Conservation (phyloP, 1,140 invertebrate species). For the Meloidogyne hapla region DNA sequence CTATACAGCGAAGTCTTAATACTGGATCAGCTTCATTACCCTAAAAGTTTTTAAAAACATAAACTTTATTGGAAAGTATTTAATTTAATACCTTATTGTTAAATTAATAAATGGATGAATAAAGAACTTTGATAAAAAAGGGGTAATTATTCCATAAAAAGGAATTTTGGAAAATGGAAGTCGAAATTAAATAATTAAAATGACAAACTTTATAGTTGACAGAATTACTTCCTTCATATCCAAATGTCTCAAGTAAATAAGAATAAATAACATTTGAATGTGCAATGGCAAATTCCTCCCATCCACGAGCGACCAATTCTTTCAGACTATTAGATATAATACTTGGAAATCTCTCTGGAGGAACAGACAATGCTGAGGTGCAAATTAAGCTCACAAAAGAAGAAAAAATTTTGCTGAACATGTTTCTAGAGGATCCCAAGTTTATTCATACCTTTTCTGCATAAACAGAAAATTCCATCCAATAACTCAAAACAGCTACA, state of each 20-base stretch:
- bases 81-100: too few relatives aligned
- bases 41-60: too few relatives aligned
- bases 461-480: conserved; percentile 7
- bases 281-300: conserved; percentile 19
- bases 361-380: conserved; percentile 22
- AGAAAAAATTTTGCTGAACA: not conserved
- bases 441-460: not conserved
- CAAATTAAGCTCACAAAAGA: conserved; percentile 10
- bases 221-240: conserved; percentile 1
- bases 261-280: conserved; percentile 22
- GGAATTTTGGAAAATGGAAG: not conserved
- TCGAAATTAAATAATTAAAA: not conserved
- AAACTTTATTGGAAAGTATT: too few relatives aligned
- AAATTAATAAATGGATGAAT: too few relatives aligned
- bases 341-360: not conserved
- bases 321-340: conserved; percentile 5
- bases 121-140: too few relatives aligned
- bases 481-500: conserved; percentile 20
- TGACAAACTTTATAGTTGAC: not conserved
- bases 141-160: not conserved
- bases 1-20: not conserved
- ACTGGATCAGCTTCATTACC: not conserved
- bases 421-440: not conserved
- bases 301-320: conserved; percentile 1
- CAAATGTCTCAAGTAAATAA: conserved; percentile 20